Percentiles rank a stretch among this genome's conserved stretches.
These are phyloP conservation scores for Motacilla tschutschensis DNA, from an alignment of 2,113 vertebrate species.

Conservation along the genomic window DNA sequence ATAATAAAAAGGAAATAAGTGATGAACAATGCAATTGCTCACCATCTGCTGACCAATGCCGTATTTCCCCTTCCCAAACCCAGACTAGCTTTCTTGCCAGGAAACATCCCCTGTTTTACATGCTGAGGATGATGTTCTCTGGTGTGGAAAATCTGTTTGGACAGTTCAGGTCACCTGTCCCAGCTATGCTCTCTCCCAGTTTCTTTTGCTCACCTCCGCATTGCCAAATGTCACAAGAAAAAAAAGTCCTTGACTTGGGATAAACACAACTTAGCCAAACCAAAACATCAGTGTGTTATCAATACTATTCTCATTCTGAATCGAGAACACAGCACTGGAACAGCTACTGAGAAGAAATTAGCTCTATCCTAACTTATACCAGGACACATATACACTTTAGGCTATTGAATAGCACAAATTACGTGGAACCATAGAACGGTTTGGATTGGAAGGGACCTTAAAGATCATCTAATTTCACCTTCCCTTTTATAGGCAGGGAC, in stretches of 20 bases:
- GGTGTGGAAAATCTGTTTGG: neutral
- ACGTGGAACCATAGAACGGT: neutral
- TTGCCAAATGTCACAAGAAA: neutral
- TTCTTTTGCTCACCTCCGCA: neutral
- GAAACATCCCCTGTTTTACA: neutral
- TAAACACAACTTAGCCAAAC: neutral
- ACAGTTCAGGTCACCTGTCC: neutral
- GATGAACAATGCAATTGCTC: neutral
- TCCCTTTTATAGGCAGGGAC: neutral
- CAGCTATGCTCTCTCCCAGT: neutral
- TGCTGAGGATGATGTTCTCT: neutral
- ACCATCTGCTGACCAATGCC: neutral
- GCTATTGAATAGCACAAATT: neutral
- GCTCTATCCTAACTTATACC: neutral
- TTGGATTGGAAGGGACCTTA: neutral
- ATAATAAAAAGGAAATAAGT: neutral
- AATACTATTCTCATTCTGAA: neutral
- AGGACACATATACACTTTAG: neutral
- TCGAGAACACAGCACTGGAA: accelerated
- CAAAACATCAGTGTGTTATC: neutral
- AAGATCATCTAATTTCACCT: neutral
- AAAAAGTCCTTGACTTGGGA: neutral
- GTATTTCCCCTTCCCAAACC: neutral
- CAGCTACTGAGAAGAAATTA: neutral
- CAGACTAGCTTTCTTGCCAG: neutral